Percentiles rank a stretch among this genome's conserved stretches.
phyloP scores from a whole-genome alignment of 2,888 invertebrate genomes.

The Cryptops parisi region DNA sequence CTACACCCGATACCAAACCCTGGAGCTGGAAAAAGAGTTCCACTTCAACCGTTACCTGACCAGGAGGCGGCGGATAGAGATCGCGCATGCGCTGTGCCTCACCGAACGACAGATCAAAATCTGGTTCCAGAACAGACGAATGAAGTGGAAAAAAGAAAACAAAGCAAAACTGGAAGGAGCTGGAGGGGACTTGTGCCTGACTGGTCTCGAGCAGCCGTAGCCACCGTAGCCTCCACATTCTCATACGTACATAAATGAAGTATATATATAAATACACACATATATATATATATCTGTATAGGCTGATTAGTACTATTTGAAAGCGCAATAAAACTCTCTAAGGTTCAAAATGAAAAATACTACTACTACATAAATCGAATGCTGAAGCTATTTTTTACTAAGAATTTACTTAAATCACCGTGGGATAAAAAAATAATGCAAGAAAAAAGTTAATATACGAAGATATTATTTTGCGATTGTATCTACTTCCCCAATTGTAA shows the following conservation, averaged over 20 bases:
- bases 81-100: constrained; percentile 89
- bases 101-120: constrained; percentile 96
- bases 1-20: constrained; percentile 29
- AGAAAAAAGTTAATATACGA: background rate
- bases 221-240: constrained; percentile 8
- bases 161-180: constrained; percentile 54
- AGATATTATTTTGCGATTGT: background rate
- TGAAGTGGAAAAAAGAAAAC: constrained; percentile 99
- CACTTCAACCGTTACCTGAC: constrained; percentile 87
- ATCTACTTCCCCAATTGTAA: background rate
- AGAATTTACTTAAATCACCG: background rate
- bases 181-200: constrained; percentile 15
- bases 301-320: background rate
- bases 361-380: background rate
- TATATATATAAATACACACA: background rate
- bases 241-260: background rate
- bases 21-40: constrained; percentile 31
- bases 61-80: constrained; percentile 88
- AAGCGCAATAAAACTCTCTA: constrained; percentile 1
- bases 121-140: constrained; percentile 94
- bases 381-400: constrained; percentile 3
- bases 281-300: background rate
- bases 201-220: constrained; percentile 14
- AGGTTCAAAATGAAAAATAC: background rate
- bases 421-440: constrained; percentile 3